phyloP scores from a whole-genome alignment of 2,797 vertebrate genomes.

The Setipinna tenuifilis region DNA sequence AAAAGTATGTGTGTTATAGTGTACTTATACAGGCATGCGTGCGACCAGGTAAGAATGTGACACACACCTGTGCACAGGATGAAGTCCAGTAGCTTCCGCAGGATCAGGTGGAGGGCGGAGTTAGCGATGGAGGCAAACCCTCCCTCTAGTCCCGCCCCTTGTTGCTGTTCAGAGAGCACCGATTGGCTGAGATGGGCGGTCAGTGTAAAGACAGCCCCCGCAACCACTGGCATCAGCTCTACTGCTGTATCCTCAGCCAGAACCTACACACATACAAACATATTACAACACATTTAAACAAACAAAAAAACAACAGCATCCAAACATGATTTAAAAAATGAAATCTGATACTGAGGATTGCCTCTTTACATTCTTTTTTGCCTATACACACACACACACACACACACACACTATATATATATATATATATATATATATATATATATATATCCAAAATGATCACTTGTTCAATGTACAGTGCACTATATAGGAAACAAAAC shows the following conservation, averaged over 20 bases:
- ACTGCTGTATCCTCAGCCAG: constrained; percentile 92
- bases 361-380: not conserved
- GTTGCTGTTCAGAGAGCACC: constrained; percentile 91
- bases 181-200: constrained; percentile 95
- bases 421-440: no score
- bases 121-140: constrained; percentile 90
- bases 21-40: no score
- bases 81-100: constrained; percentile 95
- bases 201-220: constrained; percentile 93
- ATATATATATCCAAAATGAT: no score
- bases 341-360: not conserved
- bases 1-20: no score
- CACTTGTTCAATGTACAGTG: no score
- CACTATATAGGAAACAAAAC: no score
- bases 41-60: not conserved
- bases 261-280: constrained; percentile 74
- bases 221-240: constrained; percentile 95
- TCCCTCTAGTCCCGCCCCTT: constrained; percentile 74
- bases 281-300: not conserved
- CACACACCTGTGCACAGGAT: constrained; percentile 91
- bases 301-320: not conserved
- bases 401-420: no score
- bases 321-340: not conserved
- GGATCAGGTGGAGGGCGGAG: constrained; percentile 93
- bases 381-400: no score